phyloP scores from a whole-genome alignment of 2,888 invertebrate species.

The Sisyra terminalis region DNA sequence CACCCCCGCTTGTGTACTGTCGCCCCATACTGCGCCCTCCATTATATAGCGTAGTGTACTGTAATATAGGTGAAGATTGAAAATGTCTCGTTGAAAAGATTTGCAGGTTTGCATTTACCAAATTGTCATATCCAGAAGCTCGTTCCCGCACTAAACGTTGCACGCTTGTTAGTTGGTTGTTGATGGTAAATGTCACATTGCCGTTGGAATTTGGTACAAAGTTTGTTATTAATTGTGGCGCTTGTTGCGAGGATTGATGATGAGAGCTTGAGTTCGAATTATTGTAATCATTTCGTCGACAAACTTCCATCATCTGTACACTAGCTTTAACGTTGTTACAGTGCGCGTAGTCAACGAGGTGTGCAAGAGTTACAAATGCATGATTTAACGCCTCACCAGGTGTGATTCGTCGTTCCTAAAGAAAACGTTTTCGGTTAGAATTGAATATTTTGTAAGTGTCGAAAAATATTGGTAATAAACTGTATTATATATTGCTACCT shows the following conservation, averaged over 20 bases:
- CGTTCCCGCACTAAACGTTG: slow-evolving; percentile 54
- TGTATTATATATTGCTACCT: slow-evolving; percentile 43
- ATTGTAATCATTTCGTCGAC: slow-evolving; percentile 35
- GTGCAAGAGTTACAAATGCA: slow-evolving; percentile 83
- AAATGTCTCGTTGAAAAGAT: neutral
- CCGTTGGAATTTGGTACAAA: slow-evolving; percentile 62
- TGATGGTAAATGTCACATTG: slow-evolving; percentile 85
- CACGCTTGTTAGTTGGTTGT: slow-evolving; percentile 68
- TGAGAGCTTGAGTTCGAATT: slow-evolving; percentile 26
- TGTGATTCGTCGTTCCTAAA: slow-evolving; percentile 79
- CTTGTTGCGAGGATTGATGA: slow-evolving; percentile 30
- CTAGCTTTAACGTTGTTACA: slow-evolving; percentile 95
- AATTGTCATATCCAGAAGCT: slow-evolving; percentile 60
- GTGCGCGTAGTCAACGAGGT: slow-evolving; percentile 90
- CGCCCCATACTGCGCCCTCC: slow-evolving; percentile 48
- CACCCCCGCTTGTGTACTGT: slow-evolving; percentile 42
- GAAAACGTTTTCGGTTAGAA: slow-evolving; percentile 6
- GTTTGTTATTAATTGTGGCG: slow-evolving; percentile 49
- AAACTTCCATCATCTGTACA: slow-evolving; percentile 93
- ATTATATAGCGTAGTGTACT: slow-evolving; percentile 38
- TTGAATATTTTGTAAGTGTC: neutral
- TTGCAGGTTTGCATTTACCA: slow-evolving; percentile 29
- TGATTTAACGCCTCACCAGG: slow-evolving; percentile 93
- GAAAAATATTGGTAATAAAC: slow-evolving; percentile 5
- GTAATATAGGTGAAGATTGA: neutral